Evolutionary conservation across 2,888 invertebrate genomes (phyloP).

Genomic region (Smittia sp.): DNA sequence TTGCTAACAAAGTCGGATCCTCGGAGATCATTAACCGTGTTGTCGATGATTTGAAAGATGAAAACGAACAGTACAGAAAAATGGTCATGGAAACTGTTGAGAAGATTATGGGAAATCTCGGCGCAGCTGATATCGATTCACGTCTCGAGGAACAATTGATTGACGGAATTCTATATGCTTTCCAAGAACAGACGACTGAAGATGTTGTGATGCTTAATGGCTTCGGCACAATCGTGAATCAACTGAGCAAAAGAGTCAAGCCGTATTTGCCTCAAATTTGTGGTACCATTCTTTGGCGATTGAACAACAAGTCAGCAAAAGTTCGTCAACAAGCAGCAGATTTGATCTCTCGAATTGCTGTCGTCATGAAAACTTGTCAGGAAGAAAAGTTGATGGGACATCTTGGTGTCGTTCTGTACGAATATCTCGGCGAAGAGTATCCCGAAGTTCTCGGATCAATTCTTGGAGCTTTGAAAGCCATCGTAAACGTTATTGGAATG

Average conservation of each 20-base stretch:
- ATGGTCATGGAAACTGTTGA: constrained; percentile 99
- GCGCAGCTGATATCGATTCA: constrained; percentile 97
- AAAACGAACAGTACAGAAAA: constrained; percentile 98
- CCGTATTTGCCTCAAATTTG: constrained; percentile 99
- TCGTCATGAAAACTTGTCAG: constrained; percentile 99
- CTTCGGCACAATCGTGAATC: constrained; percentile 98
- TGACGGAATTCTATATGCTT: constrained; percentile 98
- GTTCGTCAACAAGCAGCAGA: constrained; percentile 99
- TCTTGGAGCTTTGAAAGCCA: constrained; percentile 96
- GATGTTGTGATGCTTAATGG: constrained; percentile 99
- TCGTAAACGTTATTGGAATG: constrained; percentile 99
- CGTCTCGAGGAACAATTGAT: constrained; percentile 97
- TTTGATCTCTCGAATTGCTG: constrained; percentile 94
- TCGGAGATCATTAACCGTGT: constrained; percentile 98
- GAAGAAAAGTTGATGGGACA: constrained; percentile 99
- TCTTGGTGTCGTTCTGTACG: constrained; percentile 97
- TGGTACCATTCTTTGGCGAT: constrained; percentile 98
- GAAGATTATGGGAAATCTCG: constrained; percentile 95
- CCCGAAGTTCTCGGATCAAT: constrained; percentile 98
- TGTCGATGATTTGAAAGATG: constrained; percentile 98
- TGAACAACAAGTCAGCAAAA: constrained; percentile 99
- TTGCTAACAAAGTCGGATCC: constrained; percentile 99
- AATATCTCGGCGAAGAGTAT: constrained; percentile 99
- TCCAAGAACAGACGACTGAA: constrained; percentile 99
- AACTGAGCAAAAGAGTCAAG: constrained; percentile 94